Evolutionary conservation across 2,797 vertebrate genomes (phyloP).

Genomic region (Nasua narica): DNA sequence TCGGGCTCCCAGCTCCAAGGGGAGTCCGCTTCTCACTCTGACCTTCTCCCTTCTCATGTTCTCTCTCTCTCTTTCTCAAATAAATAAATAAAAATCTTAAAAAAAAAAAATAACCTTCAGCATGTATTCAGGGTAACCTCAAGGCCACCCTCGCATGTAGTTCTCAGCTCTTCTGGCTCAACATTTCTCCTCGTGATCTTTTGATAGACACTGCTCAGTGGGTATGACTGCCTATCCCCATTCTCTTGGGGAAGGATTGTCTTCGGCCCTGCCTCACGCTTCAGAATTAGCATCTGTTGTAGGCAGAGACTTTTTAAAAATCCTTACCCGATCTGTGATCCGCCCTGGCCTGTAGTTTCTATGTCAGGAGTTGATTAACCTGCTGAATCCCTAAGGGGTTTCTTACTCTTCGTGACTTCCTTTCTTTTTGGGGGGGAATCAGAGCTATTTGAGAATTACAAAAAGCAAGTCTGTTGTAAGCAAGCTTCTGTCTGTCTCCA

Average conservation of each 20-base stretch:
- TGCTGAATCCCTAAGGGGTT: not conserved
- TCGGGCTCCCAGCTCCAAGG: too few relatives aligned
- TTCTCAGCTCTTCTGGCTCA: not conserved
- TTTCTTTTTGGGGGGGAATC: not conserved
- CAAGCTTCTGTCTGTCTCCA: not conserved
- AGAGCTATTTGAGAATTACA: not conserved
- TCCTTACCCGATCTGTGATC: slow-evolving; percentile 15
- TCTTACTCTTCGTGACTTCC: not conserved
- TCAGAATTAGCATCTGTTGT: not conserved
- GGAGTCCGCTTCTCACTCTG: too few relatives aligned
- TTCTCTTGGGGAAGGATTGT: not conserved
- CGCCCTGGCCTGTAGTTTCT: not conserved
- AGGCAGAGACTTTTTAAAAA: not conserved
- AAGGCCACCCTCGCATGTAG: not conserved
- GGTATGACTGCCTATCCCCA: not conserved
- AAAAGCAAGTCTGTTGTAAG: not conserved
- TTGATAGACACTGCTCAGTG: not conserved
- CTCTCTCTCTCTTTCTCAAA: too few relatives aligned
- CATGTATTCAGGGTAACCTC: not conserved
- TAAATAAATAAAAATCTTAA: too few relatives aligned
- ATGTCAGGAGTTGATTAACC: not conserved
- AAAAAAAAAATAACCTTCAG: not conserved
- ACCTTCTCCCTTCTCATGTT: too few relatives aligned
- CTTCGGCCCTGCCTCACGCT: not conserved
- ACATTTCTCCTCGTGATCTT: not conserved